Base-by-base conservation (phyloP, 2,888 invertebrate genomes). In the Furcula furcula region DNA sequence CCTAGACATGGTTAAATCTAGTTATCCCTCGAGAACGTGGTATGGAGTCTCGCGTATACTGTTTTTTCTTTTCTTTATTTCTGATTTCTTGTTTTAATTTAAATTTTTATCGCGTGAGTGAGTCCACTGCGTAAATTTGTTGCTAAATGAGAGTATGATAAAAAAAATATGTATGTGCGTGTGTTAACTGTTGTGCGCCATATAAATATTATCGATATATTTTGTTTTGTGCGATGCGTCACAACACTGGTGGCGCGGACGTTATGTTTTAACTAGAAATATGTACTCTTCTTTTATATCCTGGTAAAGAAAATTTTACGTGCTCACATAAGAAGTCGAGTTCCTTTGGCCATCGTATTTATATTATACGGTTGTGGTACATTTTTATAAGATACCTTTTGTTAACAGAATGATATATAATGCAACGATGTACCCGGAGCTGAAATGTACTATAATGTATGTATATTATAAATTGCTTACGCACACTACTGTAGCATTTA, bases 141-240 rank as follows among this genome's bases (percentile, higher is more conserved):
- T 74, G 75, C 72, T 76, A 52, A 56, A 58, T 58, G 67, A 69
- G 59, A 66, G 73, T 69, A 72, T 71, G 71, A 69, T 71, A 76
- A 67, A 63, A 65, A 66, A 52, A 44, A 47, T 65, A 73, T 76
- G 65, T 79, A 74, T 69, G 79, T 66, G 85, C 85, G 83, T 76
- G 71, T 77, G 85, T 87, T 86, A 76, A 68, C 73, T 83, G 86
- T 85, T 85, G 76, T 73, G 72, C 85, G 84, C 84, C 76, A 69
- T 81, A 70, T 63, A 74, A 65, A 61, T 72, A 66, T 55, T 61
- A 64, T 62, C 53, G 55, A 71, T 71, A 66, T 59, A 59, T 61
- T 60, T 50, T 63, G 65, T 56, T 18, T 56, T 44, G 47, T 40
- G 47, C 40, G 49, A 36, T 46, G 63, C 52, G 73, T 70, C 77